Conservation (phyloP, 2,113 vertebrate genomes). For the Trachemys scripta region DNA sequence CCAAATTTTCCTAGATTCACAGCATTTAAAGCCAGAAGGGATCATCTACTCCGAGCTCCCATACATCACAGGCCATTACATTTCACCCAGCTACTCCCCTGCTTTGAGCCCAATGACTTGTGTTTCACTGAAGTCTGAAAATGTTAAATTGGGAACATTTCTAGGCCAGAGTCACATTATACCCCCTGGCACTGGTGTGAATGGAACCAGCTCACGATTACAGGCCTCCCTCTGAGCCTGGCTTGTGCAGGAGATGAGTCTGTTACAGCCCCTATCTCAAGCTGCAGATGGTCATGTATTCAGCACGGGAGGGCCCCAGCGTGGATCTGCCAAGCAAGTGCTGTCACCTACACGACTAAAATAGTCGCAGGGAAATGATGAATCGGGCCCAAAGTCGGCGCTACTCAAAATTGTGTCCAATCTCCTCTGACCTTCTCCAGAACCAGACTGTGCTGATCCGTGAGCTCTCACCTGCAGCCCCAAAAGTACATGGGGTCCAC, state of each 20-base stretch:
- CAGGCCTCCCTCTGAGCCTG: background rate
- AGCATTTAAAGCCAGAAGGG: constrained; percentile 16
- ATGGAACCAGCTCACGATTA: background rate
- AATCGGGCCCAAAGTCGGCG: background rate
- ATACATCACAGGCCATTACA: background rate
- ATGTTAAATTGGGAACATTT: background rate
- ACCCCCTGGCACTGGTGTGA: background rate
- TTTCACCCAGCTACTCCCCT: constrained; percentile 5
- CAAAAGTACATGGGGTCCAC: background rate
- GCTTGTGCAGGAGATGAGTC: rapidly evolving
- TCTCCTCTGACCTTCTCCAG: background rate
- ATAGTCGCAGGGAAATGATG: background rate
- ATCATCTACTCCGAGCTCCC: background rate
- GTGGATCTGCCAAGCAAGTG: background rate
- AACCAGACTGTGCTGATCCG: background rate
- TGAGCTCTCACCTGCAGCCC: no score
- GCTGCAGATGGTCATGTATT: background rate
- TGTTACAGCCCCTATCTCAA: background rate
- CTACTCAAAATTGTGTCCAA: background rate
- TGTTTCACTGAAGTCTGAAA: background rate
- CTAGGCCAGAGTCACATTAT: background rate
- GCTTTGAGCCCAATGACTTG: background rate
- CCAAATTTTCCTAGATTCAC: background rate
- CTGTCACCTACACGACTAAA: background rate
- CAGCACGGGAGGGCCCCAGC: rapidly evolving